Percentiles rank a stretch among this genome's conserved stretches.
These are phyloP conservation scores for Eptesicus fuscus DNA, from an alignment of 2,113 vertebrate genomes.

Conservation along the genomic window DNA sequence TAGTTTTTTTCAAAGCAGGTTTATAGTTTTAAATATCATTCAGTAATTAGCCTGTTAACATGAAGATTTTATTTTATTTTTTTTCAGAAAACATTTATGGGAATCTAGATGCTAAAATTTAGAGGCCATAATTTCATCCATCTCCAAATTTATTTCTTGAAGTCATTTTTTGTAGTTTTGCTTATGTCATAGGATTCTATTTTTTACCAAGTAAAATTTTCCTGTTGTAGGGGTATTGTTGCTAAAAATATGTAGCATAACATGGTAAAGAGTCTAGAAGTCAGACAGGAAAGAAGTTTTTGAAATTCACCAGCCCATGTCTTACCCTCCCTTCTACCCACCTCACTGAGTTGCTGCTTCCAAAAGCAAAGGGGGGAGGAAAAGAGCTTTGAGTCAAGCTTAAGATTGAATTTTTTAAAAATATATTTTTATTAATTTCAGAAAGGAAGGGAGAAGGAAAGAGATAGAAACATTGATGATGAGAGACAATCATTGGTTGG, in stretches of 20 bases:
- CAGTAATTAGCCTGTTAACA: background rate
- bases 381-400: background rate
- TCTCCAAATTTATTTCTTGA: background rate
- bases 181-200: background rate
- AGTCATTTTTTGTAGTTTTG: background rate
- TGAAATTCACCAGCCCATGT: background rate
- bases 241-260: background rate
- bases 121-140: background rate
- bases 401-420: background rate
- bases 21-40: background rate
- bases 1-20: background rate
- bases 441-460: no score
- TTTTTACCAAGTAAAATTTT: background rate
- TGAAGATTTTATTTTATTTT: background rate
- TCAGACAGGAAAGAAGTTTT: background rate
- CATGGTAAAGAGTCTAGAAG: background rate
- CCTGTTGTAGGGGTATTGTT: background rate
- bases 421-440: no score
- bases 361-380: background rate
- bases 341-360: background rate
- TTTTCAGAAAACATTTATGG: background rate
- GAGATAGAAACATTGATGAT: no score
- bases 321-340: rapidly evolving
- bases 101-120: background rate
- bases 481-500: no score